A percentile compares a stretch with the other conserved stretches of the same genome.
phyloP scores from a whole-genome alignment of 2,888 invertebrate species.

The Eupeodes latifasciatus region DNA sequence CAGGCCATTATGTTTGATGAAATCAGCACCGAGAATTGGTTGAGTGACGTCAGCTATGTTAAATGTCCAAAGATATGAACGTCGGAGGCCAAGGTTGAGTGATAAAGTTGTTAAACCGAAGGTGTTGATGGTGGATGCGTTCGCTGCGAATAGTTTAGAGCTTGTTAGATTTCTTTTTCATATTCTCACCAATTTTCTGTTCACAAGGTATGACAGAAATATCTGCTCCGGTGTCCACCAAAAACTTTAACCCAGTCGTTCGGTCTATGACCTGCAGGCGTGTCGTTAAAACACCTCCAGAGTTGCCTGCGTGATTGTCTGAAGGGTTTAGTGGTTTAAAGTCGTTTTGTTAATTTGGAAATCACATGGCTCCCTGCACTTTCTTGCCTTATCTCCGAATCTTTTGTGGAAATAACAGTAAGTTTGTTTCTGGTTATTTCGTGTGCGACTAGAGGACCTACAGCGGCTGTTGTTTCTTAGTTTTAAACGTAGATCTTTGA shows the following conservation, averaged over 20 bases:
- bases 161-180: neutral
- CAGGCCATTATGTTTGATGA: no score
- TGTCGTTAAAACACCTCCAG: slow-evolving; percentile 6
- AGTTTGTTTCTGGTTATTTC: neutral
- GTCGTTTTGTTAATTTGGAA: slow-evolving; percentile 5
- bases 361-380: slow-evolving; percentile 23
- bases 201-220: slow-evolving; percentile 9
- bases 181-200: slow-evolving; percentile 9
- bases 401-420: neutral
- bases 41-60: no score
- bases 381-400: slow-evolving; percentile 13
- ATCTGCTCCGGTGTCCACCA: slow-evolving; percentile 30
- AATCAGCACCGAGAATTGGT: no score
- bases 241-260: slow-evolving; percentile 6
- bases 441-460: slow-evolving; percentile 1
- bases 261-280: neutral
- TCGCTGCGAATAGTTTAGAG: neutral
- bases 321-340: slow-evolving; percentile 17
- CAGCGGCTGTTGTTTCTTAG: neutral
- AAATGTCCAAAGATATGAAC: no score
- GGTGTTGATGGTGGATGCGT: no score
- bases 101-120: no score
- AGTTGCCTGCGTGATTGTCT: slow-evolving; percentile 18
- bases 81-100: no score
- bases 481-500: neutral